Evolutionary conservation across 2,797 vertebrate species (phyloP).

Genomic region (Myotis findleyi): DNA sequence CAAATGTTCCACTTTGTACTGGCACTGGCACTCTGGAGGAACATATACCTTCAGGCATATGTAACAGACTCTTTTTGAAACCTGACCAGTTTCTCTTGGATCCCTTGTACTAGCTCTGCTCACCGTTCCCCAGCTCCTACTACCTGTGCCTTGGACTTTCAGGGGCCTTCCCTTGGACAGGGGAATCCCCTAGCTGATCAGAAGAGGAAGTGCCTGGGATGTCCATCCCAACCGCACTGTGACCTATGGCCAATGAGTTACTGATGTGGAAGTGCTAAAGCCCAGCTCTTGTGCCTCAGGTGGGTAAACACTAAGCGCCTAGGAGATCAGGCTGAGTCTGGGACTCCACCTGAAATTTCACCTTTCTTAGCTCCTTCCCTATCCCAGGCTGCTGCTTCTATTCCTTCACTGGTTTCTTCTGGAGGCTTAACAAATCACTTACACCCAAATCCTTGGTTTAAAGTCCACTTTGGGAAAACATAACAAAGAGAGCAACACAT

Average conservation of each 20-base stretch:
- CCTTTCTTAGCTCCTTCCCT: not conserved
- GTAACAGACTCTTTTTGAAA: not conserved
- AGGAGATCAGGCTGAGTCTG: not conserved
- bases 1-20: not conserved
- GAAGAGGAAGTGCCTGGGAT: not conserved
- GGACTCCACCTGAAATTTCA: not conserved
- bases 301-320: not conserved
- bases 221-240: not conserved
- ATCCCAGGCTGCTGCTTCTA: not conserved
- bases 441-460: not conserved
- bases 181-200: not conserved
- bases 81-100: not conserved
- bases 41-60: not conserved
- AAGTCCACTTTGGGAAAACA: not conserved
- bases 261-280: not conserved
- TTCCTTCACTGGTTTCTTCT: not conserved
- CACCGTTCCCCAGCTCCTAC: not conserved
- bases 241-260: not conserved
- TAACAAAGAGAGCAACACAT: not conserved
- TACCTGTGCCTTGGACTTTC: not conserved
- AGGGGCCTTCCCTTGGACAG: not conserved
- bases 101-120: not conserved
- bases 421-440: not conserved
- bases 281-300: not conserved
- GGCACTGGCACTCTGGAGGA: not conserved